Percentiles rank a stretch among this genome's conserved stretches.
phyloP scores from a whole-genome alignment of 2,888 invertebrate species.

The Polyommatus icarus region DNA sequence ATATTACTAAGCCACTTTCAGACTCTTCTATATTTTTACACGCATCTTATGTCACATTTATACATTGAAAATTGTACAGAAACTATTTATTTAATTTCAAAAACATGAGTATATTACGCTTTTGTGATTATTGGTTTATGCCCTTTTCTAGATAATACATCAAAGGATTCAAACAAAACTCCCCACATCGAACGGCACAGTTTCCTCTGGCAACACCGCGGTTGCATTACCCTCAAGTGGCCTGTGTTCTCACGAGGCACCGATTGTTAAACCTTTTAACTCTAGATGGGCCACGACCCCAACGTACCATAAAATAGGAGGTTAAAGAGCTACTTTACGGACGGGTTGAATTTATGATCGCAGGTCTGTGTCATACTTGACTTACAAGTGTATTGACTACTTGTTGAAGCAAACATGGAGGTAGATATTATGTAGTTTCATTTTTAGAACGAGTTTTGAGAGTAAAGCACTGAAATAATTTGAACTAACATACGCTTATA shows the following conservation, averaged over 20 bases:
- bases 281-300: conserved; percentile 69
- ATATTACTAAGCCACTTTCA: no score
- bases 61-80: no score
- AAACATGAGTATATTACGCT: no score
- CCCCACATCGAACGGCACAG: background rate
- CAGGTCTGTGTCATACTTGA: conserved; percentile 24
- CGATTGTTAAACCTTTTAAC: conserved; percentile 73
- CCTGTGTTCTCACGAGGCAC: conserved; percentile 69
- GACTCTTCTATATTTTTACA: no score
- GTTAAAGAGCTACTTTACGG: conserved; percentile 41
- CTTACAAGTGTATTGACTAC: conserved; percentile 36
- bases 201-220: conserved; percentile 39
- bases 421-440: background rate
- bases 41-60: no score
- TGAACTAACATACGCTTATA: no score
- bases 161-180: background rate
- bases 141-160: background rate
- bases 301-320: conserved; percentile 56
- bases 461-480: background rate
- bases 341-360: conserved; percentile 48
- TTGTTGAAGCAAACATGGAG: background rate
- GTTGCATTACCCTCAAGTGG: conserved; percentile 58
- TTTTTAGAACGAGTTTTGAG: background rate
- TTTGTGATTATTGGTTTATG: no score
- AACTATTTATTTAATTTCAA: no score